Base-by-base conservation (phyloP, 2,113 vertebrate species). In the Sebastes schlegelii region DNA sequence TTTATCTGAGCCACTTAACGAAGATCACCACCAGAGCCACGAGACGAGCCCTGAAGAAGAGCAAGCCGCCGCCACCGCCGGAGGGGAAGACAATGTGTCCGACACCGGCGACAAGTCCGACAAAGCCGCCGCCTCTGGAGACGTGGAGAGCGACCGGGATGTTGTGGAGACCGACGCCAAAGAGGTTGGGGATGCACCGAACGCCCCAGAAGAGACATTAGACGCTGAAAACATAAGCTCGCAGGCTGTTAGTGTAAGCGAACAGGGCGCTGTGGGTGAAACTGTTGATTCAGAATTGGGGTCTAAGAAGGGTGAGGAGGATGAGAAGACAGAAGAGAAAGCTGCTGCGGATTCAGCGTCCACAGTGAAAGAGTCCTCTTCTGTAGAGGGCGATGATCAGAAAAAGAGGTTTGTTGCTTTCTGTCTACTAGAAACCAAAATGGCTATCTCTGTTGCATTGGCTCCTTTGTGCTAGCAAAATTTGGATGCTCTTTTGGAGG, bases 401-500 rank as follows among this genome's bases (percentile, higher is more conserved):
- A 99, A 97, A 96, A 97, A 96, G 97, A 99, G 98, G 98, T 99
- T 99, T 98, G 98, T 99, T 96, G 93, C 96, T 97, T 99, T 98
- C 97, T 99, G 97, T 97, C 96, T 99, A 97, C 90, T 98, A 97
- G 97, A 97, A 94, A 92, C 90, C 93, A 93, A 96, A 98, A 97
- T 98, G 96, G 97, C 96, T 98, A 95, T 97, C 96, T 97, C 96
- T 97, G 93, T 98, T 96, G 96, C 96, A 94, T 96, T 96, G 97
- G 96, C 95, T 94, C 83, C 96, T 96, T 94, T 96, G 94, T 94
- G 89, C 92, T 94, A 94, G 91, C 90, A 93, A 91, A 94, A 93
- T 88, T 92, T 94, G 94, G 95, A 93, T 95, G 93, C 91, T 93
- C 92, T 92, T 92, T 89, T 94, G 90, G 88, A 95, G 92, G 94